phyloP scores from a whole-genome alignment of 1,140 invertebrate species.

The Drosophila miranda region DNA sequence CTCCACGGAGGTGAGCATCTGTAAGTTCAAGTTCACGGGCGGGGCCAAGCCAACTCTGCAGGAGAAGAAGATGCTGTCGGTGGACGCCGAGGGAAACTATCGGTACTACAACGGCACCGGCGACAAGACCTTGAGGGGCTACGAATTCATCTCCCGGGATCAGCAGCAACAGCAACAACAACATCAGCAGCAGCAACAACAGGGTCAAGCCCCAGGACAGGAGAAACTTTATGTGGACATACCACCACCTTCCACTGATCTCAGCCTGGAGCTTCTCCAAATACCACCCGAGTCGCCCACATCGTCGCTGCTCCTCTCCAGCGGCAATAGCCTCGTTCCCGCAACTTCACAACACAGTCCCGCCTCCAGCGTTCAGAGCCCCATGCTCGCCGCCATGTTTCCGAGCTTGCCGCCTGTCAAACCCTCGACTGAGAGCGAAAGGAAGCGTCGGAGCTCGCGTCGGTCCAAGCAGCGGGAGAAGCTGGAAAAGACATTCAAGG shows the following conservation, averaged over 20 bases:
- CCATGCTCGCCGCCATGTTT: conserved; percentile 34
- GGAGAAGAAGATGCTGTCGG: conserved; percentile 95
- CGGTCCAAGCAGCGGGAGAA: conserved; percentile 93
- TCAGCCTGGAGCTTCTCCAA: conserved; percentile 82
- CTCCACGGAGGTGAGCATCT: conserved; percentile 92
- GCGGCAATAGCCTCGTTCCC: conserved; percentile 37
- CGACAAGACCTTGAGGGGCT: conserved; percentile 88
- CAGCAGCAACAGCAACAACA: conserved; percentile 85
- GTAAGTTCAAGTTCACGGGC: conserved; percentile 96
- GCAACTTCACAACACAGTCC: conserved; percentile 52
- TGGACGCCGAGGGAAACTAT: conserved; percentile 93
- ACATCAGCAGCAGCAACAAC: conserved; percentile 77
- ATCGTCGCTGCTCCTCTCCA: conserved; percentile 57
- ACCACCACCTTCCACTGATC: conserved; percentile 76
- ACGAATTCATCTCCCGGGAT: conserved; percentile 89
- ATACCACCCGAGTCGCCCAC: conserved; percentile 82
- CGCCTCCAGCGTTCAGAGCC: conserved; percentile 45
- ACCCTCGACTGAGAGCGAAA: conserved; percentile 24
- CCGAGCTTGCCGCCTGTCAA: conserved; percentile 20
- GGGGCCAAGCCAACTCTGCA: conserved; percentile 93
- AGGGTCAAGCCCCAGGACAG: conserved; percentile 78
- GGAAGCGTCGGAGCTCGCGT: conserved; percentile 88
- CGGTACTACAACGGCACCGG: conserved; percentile 91
- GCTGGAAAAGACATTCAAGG: conserved; percentile 94
- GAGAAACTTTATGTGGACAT: conserved; percentile 83